Evolutionary conservation across 2,888 invertebrate genomes (phyloP).

Genomic region (Geotrupes spiniger): DNA sequence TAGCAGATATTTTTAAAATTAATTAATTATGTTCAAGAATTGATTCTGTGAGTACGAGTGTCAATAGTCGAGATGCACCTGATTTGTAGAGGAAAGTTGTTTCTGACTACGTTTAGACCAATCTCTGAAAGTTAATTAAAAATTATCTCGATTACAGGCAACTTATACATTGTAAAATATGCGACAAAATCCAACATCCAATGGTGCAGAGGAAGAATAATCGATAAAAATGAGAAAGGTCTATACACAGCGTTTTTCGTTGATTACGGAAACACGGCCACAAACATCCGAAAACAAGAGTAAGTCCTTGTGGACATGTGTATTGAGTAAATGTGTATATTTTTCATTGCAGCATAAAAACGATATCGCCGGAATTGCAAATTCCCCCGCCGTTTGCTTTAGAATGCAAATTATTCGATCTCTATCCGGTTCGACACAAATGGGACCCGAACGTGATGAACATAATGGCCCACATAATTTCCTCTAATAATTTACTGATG

Average conservation of each 20-base stretch:
- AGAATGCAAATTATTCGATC: slow-evolving; percentile 59
- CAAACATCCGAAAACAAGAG: neutral
- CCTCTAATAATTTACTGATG: slow-evolving; percentile 54
- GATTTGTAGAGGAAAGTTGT: too few species aligned
- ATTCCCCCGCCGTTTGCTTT: slow-evolving; percentile 55
- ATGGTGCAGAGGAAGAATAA: slow-evolving; percentile 68
- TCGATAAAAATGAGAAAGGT: slow-evolving; percentile 40
- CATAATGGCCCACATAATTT: slow-evolving; percentile 59
- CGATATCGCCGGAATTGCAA: slow-evolving; percentile 51
- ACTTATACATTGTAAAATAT: slow-evolving; percentile 62
- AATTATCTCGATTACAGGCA: slow-evolving; percentile 52
- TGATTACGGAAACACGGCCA: slow-evolving; percentile 62
- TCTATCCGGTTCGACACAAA: slow-evolving; percentile 51
- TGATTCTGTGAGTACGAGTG: too few species aligned
- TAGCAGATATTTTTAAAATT: too few species aligned
- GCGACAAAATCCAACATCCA: slow-evolving; percentile 53
- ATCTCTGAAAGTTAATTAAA: too few species aligned
- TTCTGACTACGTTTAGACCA: too few species aligned
- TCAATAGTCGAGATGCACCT: too few species aligned
- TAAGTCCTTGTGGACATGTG: too few species aligned
- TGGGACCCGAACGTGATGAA: slow-evolving; percentile 58
- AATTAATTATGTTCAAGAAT: too few species aligned
- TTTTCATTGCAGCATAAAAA: slow-evolving; percentile 48
- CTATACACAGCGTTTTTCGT: slow-evolving; percentile 59
- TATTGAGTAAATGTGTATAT: neutral